A percentile compares a stretch with the other conserved stretches of the same genome.
phyloP scores from a whole-genome alignment of 2,888 invertebrate species.

The Drosophila buzzatii region DNA sequence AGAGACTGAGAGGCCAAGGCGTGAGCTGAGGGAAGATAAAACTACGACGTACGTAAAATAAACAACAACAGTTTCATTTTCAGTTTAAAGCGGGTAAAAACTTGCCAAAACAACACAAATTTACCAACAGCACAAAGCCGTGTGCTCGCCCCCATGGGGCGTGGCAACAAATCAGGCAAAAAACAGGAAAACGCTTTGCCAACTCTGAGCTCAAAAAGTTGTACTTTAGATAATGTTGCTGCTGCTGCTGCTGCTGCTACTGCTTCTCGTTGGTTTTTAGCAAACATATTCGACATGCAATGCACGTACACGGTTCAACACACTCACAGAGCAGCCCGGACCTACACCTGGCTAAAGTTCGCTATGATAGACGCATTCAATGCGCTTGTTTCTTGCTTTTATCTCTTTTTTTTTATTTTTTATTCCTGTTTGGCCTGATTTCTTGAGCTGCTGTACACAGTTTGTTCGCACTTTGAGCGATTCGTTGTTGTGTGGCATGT shows the following conservation, averaged over 20 bases:
- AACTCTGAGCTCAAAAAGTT: constrained; percentile 46
- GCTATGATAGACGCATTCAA: constrained; percentile 45
- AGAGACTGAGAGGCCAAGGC: no score
- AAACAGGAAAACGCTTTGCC: constrained; percentile 52
- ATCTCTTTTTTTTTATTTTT: constrained; percentile 16
- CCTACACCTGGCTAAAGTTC: constrained; percentile 49
- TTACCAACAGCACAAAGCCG: constrained; percentile 24
- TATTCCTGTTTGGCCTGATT: constrained; percentile 46
- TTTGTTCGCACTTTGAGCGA: constrained; percentile 42
- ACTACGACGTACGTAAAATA: constrained; percentile 36
- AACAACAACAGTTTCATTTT: constrained; percentile 73
- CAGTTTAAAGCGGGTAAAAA: constrained; percentile 69
- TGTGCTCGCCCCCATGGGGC: constrained; percentile 7
- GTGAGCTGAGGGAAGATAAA: not conserved
- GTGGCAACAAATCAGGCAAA: constrained; percentile 54
- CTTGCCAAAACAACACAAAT: constrained; percentile 61
- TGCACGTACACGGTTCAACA: constrained; percentile 64
- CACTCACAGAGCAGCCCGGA: constrained; percentile 7
- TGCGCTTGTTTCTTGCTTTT: constrained; percentile 38
- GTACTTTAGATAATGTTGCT: constrained; percentile 77
- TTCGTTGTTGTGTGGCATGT: constrained; percentile 41
- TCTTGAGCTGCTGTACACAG: constrained; percentile 35
- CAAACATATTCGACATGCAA: constrained; percentile 75
- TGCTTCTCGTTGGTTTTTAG: constrained; percentile 63
- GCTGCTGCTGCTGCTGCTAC: constrained; percentile 52